Conservation (phyloP, 2,113 vertebrate species). For the Mustelus asterias region DNA sequence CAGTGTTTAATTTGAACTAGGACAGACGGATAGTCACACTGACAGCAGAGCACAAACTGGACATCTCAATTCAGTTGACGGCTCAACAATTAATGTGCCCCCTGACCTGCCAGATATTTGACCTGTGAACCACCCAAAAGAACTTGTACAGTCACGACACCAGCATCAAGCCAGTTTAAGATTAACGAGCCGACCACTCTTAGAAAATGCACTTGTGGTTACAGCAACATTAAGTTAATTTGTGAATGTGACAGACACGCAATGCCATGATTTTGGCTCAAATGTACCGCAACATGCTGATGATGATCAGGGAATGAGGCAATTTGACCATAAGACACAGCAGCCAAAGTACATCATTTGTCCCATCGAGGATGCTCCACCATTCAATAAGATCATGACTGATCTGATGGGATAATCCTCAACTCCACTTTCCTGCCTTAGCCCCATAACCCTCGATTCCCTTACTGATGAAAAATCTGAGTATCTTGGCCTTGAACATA, state of each 20-base stretch:
- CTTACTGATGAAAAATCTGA: too few species aligned
- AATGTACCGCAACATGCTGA: background rate
- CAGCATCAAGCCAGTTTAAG: background rate
- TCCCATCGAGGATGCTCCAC: too few species aligned
- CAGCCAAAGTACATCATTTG: too few species aligned
- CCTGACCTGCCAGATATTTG: conserved; percentile 41
- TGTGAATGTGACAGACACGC: background rate
- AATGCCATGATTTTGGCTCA: background rate
- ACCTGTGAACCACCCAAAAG: conserved; percentile 20
- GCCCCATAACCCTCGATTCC: too few species aligned
- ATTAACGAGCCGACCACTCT: background rate
- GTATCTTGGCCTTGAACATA: too few species aligned
- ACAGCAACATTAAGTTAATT: background rate
- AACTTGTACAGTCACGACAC: background rate
- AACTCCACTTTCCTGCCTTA: too few species aligned
- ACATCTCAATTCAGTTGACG: conserved; percentile 39
- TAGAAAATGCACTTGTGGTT: background rate
- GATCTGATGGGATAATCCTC: too few species aligned
- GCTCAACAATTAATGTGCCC: conserved; percentile 38
- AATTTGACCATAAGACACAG: background rate
- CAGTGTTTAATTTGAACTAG: background rate
- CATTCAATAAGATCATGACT: too few species aligned
- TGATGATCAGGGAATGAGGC: background rate
- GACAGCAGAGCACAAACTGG: conserved; percentile 31
- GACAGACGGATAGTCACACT: conserved; percentile 36